Evolutionary conservation across 2,888 invertebrate species (phyloP), one percentile per base, ranked within the genome.

Genomic region (Brachynemurus nebulosus): DNA sequence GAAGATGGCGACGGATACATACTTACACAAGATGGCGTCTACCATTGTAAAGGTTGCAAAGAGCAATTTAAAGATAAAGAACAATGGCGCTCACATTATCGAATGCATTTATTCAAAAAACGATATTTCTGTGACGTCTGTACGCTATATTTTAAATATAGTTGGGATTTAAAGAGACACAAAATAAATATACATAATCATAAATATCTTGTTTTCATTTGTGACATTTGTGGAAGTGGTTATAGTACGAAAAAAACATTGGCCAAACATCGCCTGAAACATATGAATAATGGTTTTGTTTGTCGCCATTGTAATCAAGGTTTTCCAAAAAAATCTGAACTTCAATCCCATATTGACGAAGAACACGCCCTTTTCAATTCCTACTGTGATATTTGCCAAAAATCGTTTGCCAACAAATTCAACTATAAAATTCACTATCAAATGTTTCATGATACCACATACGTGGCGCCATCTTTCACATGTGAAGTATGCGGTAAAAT

Each of bases 151-250:
- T 57, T 55, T 37, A 50, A 53, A 14, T 52, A 51, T 35, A 50
- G n/a, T 54, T 55, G 54, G 38, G 54, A 54, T 33, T 48, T 56
- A 4, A 47, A 48, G 7, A 53, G 52, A 11, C 57, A 57, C 37
- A 50, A 52, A 12, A 38, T 38, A 11, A 18, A 11, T 2, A 17
- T 21, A n/a, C 44, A 44, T 19, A 35, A 37, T 19, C 19, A 19
- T 5, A 37, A 44, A 25, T n/a, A 30, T 6, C 25, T 19, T 12
- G 23, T 37, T 17, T 30, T 21, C 8, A 14, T 18, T 2, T 44
- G 44, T 20, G 37, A 44, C 12, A 19, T 38, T 3, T 44, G 44
- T 18, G 44, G 38, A 14, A 44, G 25, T 8, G 38, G 38, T 18
- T 44, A 27, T 30, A 19, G 37, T 17, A 38, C 38, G 5, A 44